Base-by-base conservation (phyloP, 2,113 vertebrate species). In the Pelusios castaneus region DNA sequence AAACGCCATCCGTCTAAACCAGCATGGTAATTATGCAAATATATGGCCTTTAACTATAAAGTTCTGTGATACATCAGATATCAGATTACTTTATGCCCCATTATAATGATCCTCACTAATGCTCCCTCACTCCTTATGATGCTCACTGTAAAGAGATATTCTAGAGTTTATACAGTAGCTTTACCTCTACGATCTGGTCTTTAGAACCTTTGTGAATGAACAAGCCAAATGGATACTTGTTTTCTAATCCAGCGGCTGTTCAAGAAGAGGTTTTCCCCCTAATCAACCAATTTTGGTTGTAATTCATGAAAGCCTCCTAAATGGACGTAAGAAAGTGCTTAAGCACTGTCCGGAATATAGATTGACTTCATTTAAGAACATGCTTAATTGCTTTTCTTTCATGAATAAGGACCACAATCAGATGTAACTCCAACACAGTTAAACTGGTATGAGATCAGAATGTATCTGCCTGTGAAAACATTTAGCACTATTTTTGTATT, bases 301-400 rank as follows among this genome's bases (percentile, higher is more conserved):
- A 4, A 4, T 27, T 70, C 47, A 55, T 6, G 25, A 79, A 38
- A 73, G 25, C 14, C 25, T 56, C 38, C 8, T 55, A 41, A 27
- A 17, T 14, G 3, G 2, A 12, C n/a, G 56, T 86, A 2, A 7
- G 6, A 1, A 10, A 47, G 25, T 84, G 27, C 25, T 79, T 14
- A 24, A 43, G 25, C 5, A 58, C 54, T 55, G 27, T 76, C 0
- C 41, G 45, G 31, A 24, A 70, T 81, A 47, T 60, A 78, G 47
- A 54, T 12, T 25, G 17, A 11, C 3, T 17, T 88, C 12, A 0
- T 1, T 0, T 6, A 13, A 31, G 21, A 5, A 0, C n/a, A 0
- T 10, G 10, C 41, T 29, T 58, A 14, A 17, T 16, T 31, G 5
- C 0, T 10, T n/a, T 81, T 38, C 4, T 56, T 4, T 6, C 41